Evolutionary conservation across 2,888 invertebrate genomes (phyloP).

Genomic region (Synanthedon formicaeformis): DNA sequence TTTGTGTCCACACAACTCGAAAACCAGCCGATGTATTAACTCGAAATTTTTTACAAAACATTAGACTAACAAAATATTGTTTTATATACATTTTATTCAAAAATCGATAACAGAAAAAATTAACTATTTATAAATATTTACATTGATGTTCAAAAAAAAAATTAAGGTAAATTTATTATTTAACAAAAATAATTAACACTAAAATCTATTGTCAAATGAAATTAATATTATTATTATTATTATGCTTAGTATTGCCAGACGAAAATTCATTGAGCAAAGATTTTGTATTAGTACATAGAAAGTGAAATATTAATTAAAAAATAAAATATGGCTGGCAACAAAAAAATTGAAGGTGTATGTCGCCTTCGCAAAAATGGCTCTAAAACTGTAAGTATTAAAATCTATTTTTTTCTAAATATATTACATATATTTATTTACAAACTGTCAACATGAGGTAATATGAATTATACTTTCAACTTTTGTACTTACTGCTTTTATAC

Average conservation of each 20-base stretch:
- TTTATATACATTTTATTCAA: not conserved
- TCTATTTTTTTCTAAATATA: slow-evolving; percentile 38
- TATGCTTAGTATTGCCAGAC: slow-evolving; percentile 14
- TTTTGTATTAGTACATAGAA: not conserved
- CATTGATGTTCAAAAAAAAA: not conserved
- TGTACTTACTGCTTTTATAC: slow-evolving; percentile 33
- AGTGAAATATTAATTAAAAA: not conserved
- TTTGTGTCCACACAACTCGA: too few species aligned
- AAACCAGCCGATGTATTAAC: too few species aligned
- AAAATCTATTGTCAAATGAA: not conserved
- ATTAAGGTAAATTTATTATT: too few species aligned
- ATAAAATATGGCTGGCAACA: not conserved
- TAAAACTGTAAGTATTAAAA: slow-evolving; percentile 36
- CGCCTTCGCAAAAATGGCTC: slow-evolving; percentile 37
- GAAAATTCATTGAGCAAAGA: slow-evolving; percentile 4
- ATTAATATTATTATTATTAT: slow-evolving; percentile 2
- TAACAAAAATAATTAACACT: not conserved
- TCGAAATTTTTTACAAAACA: too few species aligned
- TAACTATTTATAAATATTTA: not conserved
- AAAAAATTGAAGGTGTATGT: slow-evolving; percentile 32
- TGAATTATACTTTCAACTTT: slow-evolving; percentile 23
- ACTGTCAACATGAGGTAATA: slow-evolving; percentile 58
- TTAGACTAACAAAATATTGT: too few species aligned
- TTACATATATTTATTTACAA: slow-evolving; percentile 20
- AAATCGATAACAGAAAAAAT: not conserved